phyloP scores from a whole-genome alignment of 2,797 vertebrate species.

The Eupleurogrammus muticus region DNA sequence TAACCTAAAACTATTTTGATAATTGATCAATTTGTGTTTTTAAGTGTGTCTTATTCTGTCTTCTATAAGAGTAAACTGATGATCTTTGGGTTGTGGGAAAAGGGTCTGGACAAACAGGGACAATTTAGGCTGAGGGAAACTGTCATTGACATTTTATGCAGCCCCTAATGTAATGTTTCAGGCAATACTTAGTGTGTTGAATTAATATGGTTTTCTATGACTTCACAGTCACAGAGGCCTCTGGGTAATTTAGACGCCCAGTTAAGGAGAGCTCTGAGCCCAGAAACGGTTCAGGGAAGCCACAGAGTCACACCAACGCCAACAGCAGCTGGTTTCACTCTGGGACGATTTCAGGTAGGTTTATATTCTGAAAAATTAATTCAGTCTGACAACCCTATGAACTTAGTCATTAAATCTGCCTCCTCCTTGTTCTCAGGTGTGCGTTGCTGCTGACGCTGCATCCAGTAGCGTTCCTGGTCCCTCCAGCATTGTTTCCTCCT shows the following conservation, averaged over 20 bases:
- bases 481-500: conserved; percentile 66
- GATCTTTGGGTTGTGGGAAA: too few relatives aligned
- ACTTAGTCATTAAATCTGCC: conserved; percentile 3
- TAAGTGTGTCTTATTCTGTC: too few relatives aligned
- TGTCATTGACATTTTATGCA: too few relatives aligned
- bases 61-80: too few relatives aligned
- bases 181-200: not conserved
- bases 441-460: conserved; percentile 65
- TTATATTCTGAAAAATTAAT: not conserved
- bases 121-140: too few relatives aligned
- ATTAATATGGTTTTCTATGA: conserved; percentile 33
- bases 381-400: conserved; percentile 1
- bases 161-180: too few relatives aligned
- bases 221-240: conserved; percentile 61
- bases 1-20: too few relatives aligned
- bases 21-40: too few relatives aligned
- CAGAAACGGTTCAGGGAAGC: conserved; percentile 78
- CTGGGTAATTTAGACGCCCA: conserved; percentile 65
- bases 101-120: too few relatives aligned
- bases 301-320: conserved; percentile 43
- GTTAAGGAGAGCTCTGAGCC: conserved; percentile 75
- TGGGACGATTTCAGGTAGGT: conserved; percentile 82
- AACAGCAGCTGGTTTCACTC: conserved; percentile 65
- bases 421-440: conserved; percentile 69
- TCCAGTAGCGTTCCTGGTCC: conserved; percentile 49